Evolutionary conservation across 37 sponge, comb jelly and placozoan genomes (phyloP).

Genomic region (Ianthella basta): DNA sequence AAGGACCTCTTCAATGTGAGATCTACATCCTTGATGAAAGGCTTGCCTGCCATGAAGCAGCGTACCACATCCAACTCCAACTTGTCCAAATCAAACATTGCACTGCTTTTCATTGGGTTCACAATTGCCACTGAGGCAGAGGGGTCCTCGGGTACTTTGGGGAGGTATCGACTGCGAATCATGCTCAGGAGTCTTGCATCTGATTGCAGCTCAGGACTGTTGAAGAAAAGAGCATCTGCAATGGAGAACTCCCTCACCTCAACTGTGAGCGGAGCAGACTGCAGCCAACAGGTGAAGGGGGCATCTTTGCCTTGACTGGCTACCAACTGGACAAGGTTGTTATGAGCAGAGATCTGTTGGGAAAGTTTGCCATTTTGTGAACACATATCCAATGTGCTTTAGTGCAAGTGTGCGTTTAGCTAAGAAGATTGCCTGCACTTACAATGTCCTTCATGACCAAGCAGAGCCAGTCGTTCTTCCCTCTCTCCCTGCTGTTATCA

Average conservation of each 20-base stretch:
- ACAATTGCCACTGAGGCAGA: not conserved
- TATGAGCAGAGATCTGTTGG: not conserved
- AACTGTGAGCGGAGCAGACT: not conserved
- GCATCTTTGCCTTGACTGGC: not conserved
- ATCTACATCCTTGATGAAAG: constrained; percentile 33
- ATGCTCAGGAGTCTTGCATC: constrained; percentile 52
- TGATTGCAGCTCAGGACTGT: not conserved
- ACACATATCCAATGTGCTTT: not conserved
- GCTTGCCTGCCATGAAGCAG: constrained; percentile 74
- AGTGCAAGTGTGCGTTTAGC: not conserved
- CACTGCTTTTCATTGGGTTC: not conserved
- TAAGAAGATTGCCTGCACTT: not conserved
- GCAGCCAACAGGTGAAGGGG: constrained; percentile 9
- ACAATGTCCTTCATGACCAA: constrained; percentile 69
- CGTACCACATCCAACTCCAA: constrained; percentile 72
- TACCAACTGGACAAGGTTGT: not conserved
- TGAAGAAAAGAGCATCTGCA: not conserved
- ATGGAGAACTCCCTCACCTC: constrained; percentile 14
- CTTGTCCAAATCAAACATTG: constrained; percentile 50
- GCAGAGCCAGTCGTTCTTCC: constrained; percentile 82
- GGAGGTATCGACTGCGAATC: constrained; percentile 55
- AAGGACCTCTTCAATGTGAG: constrained; percentile 45
- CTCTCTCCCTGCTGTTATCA: constrained; percentile 55
- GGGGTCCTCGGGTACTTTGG: not conserved
- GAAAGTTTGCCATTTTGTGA: not conserved